A percentile compares a stretch with the other conserved stretches of the same genome.
Conservation (phyloP, 2,888 invertebrate species). For the Drosophila tripunctata region DNA sequence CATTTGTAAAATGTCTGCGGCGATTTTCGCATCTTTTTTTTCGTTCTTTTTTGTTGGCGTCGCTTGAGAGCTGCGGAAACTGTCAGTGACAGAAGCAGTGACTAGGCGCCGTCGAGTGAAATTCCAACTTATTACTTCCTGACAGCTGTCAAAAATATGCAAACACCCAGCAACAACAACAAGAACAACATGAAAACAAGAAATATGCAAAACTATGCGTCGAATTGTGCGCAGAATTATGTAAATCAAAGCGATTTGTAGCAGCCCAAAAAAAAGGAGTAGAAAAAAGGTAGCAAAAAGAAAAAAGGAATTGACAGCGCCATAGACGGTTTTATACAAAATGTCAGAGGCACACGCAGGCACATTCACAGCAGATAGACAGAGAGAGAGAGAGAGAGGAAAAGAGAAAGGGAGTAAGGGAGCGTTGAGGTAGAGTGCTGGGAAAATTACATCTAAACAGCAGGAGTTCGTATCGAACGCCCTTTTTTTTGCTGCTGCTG, state of each 20-base stretch:
- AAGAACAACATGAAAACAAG: constrained; percentile 36
- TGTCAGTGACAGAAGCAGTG: constrained; percentile 67
- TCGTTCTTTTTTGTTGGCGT: neutral
- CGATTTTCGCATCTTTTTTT: constrained; percentile 44
- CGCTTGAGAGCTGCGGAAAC: constrained; percentile 54
- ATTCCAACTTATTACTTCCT: constrained; percentile 81
- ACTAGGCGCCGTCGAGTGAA: constrained; percentile 69
- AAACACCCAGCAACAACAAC: constrained; percentile 66
- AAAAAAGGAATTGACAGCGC: constrained; percentile 59
- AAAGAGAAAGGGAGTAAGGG: no score
- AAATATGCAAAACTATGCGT: constrained; percentile 65
- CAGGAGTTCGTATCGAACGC: constrained; percentile 59
- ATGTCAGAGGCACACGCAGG: constrained; percentile 55
- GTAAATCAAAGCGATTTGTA: constrained; percentile 79
- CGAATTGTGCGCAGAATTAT: constrained; percentile 75
- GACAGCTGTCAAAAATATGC: constrained; percentile 83
- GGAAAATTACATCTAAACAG: constrained; percentile 72
- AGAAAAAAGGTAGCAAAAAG: constrained; percentile 35
- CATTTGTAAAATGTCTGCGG: constrained; percentile 72
- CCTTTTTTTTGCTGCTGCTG: constrained; percentile 28
- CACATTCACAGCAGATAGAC: constrained; percentile 2
- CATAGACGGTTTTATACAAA: constrained; percentile 64
- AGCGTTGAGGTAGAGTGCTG: constrained; percentile 48
- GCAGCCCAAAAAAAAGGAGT: constrained; percentile 64
- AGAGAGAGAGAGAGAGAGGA: neutral